phyloP scores from a whole-genome alignment of 2,113 vertebrate species.

The Leptocoma aspasia region DNA sequence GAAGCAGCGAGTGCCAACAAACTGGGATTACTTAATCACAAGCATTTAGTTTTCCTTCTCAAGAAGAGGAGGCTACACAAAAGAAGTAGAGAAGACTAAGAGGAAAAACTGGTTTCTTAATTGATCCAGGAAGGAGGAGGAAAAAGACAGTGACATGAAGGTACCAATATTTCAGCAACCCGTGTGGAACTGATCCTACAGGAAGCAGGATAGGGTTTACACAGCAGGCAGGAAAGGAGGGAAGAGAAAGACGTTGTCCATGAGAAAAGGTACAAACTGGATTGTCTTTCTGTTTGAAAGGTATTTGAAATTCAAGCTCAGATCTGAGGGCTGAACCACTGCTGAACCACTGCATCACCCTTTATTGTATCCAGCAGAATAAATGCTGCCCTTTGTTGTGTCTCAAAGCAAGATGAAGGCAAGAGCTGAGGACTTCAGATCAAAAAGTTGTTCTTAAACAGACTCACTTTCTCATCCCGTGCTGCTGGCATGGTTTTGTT shows the following conservation, averaged over 20 bases:
- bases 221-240: not conserved
- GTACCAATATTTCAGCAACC: conserved; percentile 50
- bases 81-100: conserved; percentile 6
- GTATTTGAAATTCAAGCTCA: conserved; percentile 38
- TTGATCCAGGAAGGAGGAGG: conserved; percentile 50
- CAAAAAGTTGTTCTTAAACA: not conserved
- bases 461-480: not conserved
- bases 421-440: not conserved
- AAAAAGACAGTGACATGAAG: conserved; percentile 31
- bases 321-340: not conserved
- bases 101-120: conserved; percentile 71
- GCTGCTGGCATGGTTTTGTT: not conserved
- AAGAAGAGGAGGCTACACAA: not conserved
- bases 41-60: not conserved
- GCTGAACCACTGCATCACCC: not conserved
- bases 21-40: conserved; percentile 49
- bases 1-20: conserved; percentile 37
- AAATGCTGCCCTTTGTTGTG: conserved; percentile 36
- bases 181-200: conserved; percentile 15
- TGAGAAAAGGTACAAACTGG: not conserved
- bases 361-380: not conserved
- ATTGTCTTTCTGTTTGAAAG: not conserved
- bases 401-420: not conserved
- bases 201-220: not conserved
- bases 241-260: not conserved